Evolutionary conservation across 2,888 invertebrate genomes (phyloP).

Genomic region (Colletes collaris): DNA sequence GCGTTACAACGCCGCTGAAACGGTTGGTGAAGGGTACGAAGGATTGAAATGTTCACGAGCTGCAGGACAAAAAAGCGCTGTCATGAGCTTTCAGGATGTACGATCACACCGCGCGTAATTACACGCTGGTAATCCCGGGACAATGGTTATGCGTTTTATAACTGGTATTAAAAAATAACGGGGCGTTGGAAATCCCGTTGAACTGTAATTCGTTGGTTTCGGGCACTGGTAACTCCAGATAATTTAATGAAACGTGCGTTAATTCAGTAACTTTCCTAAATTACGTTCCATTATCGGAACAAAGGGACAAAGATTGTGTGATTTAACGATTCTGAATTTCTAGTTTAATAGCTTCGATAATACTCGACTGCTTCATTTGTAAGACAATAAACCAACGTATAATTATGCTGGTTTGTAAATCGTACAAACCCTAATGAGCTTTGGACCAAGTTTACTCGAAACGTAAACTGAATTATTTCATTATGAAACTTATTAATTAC

Average conservation of each 20-base stretch:
- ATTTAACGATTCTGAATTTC: too few species aligned
- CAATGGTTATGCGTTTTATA: constrained; percentile 15
- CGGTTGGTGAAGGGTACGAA: constrained; percentile 25
- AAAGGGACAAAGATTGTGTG: too few species aligned
- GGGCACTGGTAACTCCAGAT: neutral
- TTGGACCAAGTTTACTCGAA: too few species aligned
- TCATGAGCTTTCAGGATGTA: constrained; percentile 36
- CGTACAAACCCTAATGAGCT: too few species aligned
- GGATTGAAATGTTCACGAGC: constrained; percentile 52
- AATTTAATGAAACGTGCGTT: neutral
- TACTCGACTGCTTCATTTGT: too few species aligned
- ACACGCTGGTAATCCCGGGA: constrained; percentile 20
- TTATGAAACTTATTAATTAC: too few species aligned
- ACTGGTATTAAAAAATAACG: constrained; percentile 29
- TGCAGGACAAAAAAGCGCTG: constrained; percentile 36
- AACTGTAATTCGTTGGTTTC: neutral
- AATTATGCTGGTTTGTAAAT: too few species aligned
- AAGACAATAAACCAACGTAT: too few species aligned
- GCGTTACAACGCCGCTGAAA: constrained; percentile 49
- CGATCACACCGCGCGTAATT: constrained; percentile 39
- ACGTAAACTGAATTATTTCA: too few species aligned
- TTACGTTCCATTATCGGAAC: too few species aligned
- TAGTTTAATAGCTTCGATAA: too few species aligned
- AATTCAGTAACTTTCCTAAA: neutral
- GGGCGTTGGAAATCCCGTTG: neutral